Evolutionary conservation across 1,140 invertebrate genomes (phyloP).

Genomic region (Temnothorax curvispinosus): DNA sequence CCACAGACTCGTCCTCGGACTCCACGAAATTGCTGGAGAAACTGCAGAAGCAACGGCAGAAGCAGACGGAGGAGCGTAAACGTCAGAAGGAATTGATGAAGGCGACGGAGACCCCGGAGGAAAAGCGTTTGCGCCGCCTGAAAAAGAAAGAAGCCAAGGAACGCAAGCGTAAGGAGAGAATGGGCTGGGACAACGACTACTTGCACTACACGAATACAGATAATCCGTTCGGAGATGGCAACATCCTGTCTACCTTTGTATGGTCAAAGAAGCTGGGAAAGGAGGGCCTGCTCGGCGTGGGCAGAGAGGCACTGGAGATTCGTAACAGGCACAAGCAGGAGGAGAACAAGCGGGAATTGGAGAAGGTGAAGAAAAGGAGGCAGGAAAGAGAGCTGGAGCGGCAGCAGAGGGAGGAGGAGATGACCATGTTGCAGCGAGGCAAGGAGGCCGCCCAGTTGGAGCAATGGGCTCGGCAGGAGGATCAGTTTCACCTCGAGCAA

Average conservation of each 20-base stretch:
- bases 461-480: constrained; percentile 98
- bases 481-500: constrained; percentile 96
- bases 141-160: constrained; percentile 97
- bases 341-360: constrained; percentile 95
- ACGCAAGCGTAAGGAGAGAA: constrained; percentile 93
- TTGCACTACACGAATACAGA: constrained; percentile 98
- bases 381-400: constrained; percentile 96
- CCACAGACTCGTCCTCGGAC: constrained; percentile 85
- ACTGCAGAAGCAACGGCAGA: constrained; percentile 90
- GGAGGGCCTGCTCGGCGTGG: constrained; percentile 94
- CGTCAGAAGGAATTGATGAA: constrained; percentile 94
- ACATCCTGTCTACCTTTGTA: constrained; percentile 96
- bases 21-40: constrained; percentile 90
- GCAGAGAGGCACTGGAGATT: constrained; percentile 93
- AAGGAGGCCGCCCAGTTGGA: constrained; percentile 98
- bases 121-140: constrained; percentile 95
- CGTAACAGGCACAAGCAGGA: constrained; percentile 95
- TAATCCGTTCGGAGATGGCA: constrained; percentile 99
- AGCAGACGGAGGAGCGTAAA: constrained; percentile 89
- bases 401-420: constrained; percentile 95
- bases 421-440: constrained; percentile 94
- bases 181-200: constrained; percentile 99
- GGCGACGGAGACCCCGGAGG: constrained; percentile 97
- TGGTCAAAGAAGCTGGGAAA: constrained; percentile 99
- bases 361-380: constrained; percentile 96